Evolutionary conservation across 1,140 invertebrate genomes (phyloP), one percentile per base, ranked within the genome.

Genomic region (Watersipora subatra): DNA sequence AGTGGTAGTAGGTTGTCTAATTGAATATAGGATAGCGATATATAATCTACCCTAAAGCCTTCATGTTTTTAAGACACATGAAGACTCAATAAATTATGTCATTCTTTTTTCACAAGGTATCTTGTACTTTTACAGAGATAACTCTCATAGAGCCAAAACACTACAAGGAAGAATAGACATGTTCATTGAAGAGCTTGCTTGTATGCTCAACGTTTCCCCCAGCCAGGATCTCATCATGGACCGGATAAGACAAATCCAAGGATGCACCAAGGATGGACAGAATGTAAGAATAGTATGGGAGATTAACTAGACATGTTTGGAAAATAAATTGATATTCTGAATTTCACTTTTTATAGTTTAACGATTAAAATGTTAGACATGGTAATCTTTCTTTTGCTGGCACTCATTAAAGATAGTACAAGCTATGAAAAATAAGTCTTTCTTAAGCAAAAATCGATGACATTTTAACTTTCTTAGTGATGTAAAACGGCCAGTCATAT

Each of bases 221-320:
- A 72, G 70, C 57, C 77, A 79, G 28, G 78, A 80, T 34, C 46
- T 57, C n/a, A 73, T 80, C 56, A 74, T 70, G 62, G 72, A 74
- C 22, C 68, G 68, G 28, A 70, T 78, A 2, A 66, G 67, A 57
- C 57, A 58, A 19, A 61, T 79, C 12, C 55, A 62, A 12, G 63
- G 61, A 17, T 61, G 69, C 27, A 69, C 68, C 28, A 68, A 69
- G 46, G 75, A 77, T 28, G 65, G 69, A 28, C 68, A 64, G 66
- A 57, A 66, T 56, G 76, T 78, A 70, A 72, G 73, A 67, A 17
- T n/a, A 30, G 22, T 67, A 56, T 61, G 2, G 29, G 29, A 63
- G 2, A 25, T 29, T 3, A 28, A 63, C n/a, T 2, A n/a, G 2
- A 24, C 26, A 26, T 61, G 19, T 25, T 20, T 1, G 19, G 1